phyloP scores from a whole-genome alignment of 2,888 invertebrate genomes.

The Atethmia centrago region DNA sequence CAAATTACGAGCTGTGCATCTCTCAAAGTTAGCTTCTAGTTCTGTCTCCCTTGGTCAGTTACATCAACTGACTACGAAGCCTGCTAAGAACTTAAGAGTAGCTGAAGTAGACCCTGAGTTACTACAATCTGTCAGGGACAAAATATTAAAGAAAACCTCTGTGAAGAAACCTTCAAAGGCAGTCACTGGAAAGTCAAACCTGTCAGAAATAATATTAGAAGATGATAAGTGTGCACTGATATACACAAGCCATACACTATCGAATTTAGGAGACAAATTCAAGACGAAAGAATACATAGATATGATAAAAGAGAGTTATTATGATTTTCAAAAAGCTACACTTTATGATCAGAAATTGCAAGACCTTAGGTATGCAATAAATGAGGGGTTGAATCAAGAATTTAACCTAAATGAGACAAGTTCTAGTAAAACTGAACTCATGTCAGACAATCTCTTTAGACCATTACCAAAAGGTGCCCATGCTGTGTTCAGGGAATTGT shows the following conservation, averaged over 20 bases:
- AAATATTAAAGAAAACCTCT: constrained; percentile 79
- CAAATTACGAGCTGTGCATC: constrained; percentile 92
- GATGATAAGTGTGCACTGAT: constrained; percentile 87
- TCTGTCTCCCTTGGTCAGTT: constrained; percentile 90
- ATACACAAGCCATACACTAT: constrained; percentile 79
- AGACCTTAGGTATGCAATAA: constrained; percentile 87
- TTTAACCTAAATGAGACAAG: constrained; percentile 73
- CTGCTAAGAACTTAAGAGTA: constrained; percentile 71
- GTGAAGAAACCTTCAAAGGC: constrained; percentile 60
- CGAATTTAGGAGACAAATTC: constrained; percentile 79
- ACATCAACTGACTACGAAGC: constrained; percentile 88
- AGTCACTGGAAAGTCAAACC: constrained; percentile 19
- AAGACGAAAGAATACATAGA: constrained; percentile 82
- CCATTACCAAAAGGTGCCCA: constrained; percentile 82
- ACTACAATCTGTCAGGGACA: constrained; percentile 84
- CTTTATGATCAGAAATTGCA: constrained; percentile 86
- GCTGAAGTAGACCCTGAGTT: constrained; percentile 85
- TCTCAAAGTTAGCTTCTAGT: constrained; percentile 92
- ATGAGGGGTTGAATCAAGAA: constrained; percentile 86
- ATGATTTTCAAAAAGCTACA: constrained; percentile 87
- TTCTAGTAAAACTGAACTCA: constrained; percentile 37
- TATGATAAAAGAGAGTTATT: constrained; percentile 87
- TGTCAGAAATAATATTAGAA: constrained; percentile 74
- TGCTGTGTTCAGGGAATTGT: constrained; percentile 85
- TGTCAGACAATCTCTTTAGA: constrained; percentile 56